Base-by-base conservation (phyloP, 2,797 vertebrate genomes). In the Mormyrops boulengeri region DNA sequence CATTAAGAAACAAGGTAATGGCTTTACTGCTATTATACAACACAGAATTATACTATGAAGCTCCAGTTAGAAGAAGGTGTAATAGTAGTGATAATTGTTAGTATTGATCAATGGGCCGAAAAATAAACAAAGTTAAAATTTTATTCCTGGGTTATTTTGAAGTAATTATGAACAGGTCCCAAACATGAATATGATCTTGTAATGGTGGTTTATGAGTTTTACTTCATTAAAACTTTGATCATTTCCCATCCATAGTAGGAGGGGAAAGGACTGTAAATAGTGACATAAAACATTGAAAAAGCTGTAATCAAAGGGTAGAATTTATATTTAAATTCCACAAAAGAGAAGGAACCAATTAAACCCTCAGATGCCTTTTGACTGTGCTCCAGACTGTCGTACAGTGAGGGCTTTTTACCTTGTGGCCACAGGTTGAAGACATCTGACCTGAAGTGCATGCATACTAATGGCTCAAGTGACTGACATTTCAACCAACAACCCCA, bases 401-500 rank as follows among this genome's bases (percentile, higher is more conserved):
- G 94, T 92, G 93, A 92, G 91, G 92, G 93, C 92, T 92, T 89
- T 89, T 91, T 94, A 92, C 93, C 93, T 93, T 90, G 91, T 91
- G 91, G 95, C 95, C 93, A 92, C 92, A 92, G 94, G 94, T 94
- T 95, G 95, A 95, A 94, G 94, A 95, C 95, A 95, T 95, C 92
- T 91, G 91, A 95, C 95, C 95, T 95, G 95, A 96, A 95, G 94
- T 95, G 93, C 95, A 94, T 94, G 94, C 94, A 95, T 95, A 95
- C 93, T 94, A 95, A 95, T 95, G 95, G 94, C 94, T 94, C 62
- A 90, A 93, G 93, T 96, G 95, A 96, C 93, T 96, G 96, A 96
- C 96, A 94, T 94, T 95, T 96, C 93, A 96, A 95, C 96, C 96
- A 96, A 96, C 96, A 96, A 94, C 92, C 92, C 93, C 94, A 87